These are phyloP conservation scores for Blennius ocellaris DNA, from an alignment of 2,113 vertebrate genomes.

Conservation along the genomic window DNA sequence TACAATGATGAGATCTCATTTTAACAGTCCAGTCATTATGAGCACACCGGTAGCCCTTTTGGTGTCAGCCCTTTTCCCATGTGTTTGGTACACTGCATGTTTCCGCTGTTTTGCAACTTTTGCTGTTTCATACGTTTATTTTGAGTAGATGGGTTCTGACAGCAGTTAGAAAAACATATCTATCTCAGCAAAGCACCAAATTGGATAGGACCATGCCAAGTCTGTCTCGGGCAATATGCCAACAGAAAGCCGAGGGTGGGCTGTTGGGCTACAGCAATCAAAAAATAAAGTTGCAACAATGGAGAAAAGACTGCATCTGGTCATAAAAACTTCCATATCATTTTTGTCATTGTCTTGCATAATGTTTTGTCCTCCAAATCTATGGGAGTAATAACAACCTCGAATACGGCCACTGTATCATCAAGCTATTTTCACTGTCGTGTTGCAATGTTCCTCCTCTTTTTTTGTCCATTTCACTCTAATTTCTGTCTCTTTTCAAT, in stretches of 20 bases:
- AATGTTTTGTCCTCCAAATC: background rate
- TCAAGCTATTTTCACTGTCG: background rate
- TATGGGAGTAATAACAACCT: background rate
- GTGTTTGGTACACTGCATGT: too few relatives aligned
- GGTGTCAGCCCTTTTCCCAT: too few relatives aligned
- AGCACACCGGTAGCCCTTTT: too few relatives aligned
- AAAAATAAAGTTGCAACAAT: conserved; percentile 60
- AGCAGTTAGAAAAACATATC: conserved; percentile 80
- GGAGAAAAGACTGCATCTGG: conserved; percentile 11
- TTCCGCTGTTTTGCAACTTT: too few relatives aligned
- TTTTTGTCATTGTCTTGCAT: conserved; percentile 19
- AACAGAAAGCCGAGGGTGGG: conserved; percentile 53
- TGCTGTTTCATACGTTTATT: conserved; percentile 75
- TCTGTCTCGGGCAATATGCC: conserved; percentile 67
- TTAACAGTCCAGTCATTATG: too few relatives aligned
- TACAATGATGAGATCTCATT: too few relatives aligned
- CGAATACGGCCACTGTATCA: conserved; percentile 11
- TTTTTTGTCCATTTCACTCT: conserved; percentile 21
- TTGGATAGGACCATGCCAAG: conserved; percentile 79
- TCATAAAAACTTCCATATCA: conserved; percentile 5
- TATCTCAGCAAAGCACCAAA: conserved; percentile 81
- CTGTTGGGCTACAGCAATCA: conserved; percentile 43
- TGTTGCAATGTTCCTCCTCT: conserved; percentile 2
- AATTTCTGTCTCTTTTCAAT: conserved; percentile 28
- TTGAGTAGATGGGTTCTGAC: conserved; percentile 73